Percentiles rank a stretch among this genome's conserved stretches.
phyloP scores from a whole-genome alignment of 2,888 invertebrate genomes.

The Eustalomyia histrio region DNA sequence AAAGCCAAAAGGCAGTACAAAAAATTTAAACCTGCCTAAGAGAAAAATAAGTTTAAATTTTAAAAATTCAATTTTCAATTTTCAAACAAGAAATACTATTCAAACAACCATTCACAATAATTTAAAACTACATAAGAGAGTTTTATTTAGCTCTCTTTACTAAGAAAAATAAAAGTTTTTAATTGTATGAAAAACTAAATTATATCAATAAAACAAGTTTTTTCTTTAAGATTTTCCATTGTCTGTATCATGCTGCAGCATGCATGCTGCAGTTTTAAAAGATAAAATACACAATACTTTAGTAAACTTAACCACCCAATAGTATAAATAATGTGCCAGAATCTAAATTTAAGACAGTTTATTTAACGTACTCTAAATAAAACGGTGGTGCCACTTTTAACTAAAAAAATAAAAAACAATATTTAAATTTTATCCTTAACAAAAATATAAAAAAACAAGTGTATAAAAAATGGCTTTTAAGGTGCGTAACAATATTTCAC shows the following conservation, averaged over 20 bases:
- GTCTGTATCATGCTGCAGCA: not conserved
- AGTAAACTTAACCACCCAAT: constrained; percentile 19
- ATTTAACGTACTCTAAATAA: constrained; percentile 45
- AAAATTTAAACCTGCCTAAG: not conserved
- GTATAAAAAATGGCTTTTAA: constrained; percentile 63
- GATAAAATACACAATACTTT: not conserved
- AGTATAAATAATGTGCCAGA: constrained; percentile 62
- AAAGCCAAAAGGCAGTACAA: not conserved
- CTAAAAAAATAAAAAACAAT: constrained; percentile 22
- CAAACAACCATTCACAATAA: constrained; percentile 41
- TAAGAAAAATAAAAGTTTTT: too few species aligned
- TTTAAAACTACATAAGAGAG: constrained; percentile 15
- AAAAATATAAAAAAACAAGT: constrained; percentile 21
- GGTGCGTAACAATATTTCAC: constrained; percentile 54
- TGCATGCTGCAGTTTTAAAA: constrained; percentile 14
- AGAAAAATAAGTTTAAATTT: not conserved
- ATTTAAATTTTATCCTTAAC: constrained; percentile 18
- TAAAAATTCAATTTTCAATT: not conserved
- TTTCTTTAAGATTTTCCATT: constrained; percentile 25
- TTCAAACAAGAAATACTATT: not conserved
- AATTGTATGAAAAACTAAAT: constrained; percentile 55
- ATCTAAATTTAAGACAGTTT: constrained; percentile 55
- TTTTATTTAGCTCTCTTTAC: not conserved
- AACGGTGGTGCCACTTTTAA: constrained; percentile 48
- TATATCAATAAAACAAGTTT: constrained; percentile 58